phyloP scores from a whole-genome alignment of 2,888 invertebrate species.

The Julus scanicus region DNA sequence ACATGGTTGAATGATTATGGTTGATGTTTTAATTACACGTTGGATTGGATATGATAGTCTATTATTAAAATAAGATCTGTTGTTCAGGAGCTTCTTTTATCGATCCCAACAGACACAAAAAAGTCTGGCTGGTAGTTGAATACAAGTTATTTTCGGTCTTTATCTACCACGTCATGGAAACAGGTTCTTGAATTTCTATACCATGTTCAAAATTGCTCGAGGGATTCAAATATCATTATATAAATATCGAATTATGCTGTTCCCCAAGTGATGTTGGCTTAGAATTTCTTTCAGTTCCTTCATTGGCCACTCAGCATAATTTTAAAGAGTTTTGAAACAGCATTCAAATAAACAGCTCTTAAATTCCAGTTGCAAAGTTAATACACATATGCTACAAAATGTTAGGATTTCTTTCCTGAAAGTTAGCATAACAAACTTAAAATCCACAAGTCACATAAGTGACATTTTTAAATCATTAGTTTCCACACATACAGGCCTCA shows the following conservation, averaged over 20 bases:
- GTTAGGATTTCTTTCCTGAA: too few species aligned
- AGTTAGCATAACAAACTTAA: too few species aligned
- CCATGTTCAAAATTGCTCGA: not conserved
- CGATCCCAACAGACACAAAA: not conserved
- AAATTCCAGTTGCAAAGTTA: too few species aligned
- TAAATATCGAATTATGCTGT: not conserved
- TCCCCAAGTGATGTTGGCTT: not conserved
- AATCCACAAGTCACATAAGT: too few species aligned
- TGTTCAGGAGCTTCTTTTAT: not conserved
- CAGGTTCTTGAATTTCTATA: not conserved
- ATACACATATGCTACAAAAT: too few species aligned
- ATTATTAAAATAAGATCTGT: not conserved
- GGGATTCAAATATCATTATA: conserved; percentile 1
- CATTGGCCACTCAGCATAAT: too few species aligned
- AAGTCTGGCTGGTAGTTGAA: not conserved
- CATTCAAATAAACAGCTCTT: too few species aligned
- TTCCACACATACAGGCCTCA: too few species aligned
- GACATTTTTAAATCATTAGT: too few species aligned
- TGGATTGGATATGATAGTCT: not conserved
- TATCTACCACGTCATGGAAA: not conserved
- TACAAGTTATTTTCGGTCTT: not conserved
- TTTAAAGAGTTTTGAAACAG: too few species aligned
- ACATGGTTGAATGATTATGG: not conserved
- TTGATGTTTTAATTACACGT: not conserved
- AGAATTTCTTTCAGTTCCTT: not conserved